phyloP scores from a whole-genome alignment of 2,797 vertebrate species.

The Sciaenops ocellatus region DNA sequence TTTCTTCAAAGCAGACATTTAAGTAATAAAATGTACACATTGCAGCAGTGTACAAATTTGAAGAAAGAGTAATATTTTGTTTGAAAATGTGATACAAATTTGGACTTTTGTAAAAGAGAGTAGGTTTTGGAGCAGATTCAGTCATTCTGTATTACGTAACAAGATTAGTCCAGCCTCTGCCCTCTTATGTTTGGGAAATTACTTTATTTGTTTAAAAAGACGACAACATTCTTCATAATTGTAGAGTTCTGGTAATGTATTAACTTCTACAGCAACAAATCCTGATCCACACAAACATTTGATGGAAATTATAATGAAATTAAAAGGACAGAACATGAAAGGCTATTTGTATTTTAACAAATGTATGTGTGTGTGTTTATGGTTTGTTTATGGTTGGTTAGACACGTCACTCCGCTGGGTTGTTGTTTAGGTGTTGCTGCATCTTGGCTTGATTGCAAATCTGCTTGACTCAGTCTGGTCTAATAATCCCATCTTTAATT shows the following conservation, averaged over 20 bases:
- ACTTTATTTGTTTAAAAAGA: constrained; percentile 18
- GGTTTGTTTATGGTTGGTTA: not conserved
- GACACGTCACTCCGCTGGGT: not conserved
- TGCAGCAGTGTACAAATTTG: not conserved
- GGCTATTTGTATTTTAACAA: not conserved
- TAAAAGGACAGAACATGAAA: not conserved
- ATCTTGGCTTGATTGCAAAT: constrained; percentile 68
- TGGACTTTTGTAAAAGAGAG: not conserved
- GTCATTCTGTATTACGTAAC: constrained; percentile 68
- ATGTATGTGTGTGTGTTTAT: not conserved
- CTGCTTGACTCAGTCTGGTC: constrained; percentile 65
- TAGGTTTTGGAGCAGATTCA: constrained; percentile 39
- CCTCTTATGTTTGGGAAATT: constrained; percentile 33
- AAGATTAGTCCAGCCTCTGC: constrained; percentile 53
- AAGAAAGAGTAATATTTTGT: not conserved
- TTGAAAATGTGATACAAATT: not conserved
- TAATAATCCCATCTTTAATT: constrained; percentile 74
- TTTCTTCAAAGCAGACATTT: not conserved
- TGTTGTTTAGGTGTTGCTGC: constrained; percentile 33
- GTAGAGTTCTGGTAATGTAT: not conserved
- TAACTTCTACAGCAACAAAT: not conserved
- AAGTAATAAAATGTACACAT: not conserved
- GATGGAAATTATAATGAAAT: not conserved
- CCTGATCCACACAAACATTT: not conserved
- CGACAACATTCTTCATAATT: not conserved